Evolutionary conservation across 92 coral and sea anemone species (phyloP).

Genomic region (Paramuricea clavata): DNA sequence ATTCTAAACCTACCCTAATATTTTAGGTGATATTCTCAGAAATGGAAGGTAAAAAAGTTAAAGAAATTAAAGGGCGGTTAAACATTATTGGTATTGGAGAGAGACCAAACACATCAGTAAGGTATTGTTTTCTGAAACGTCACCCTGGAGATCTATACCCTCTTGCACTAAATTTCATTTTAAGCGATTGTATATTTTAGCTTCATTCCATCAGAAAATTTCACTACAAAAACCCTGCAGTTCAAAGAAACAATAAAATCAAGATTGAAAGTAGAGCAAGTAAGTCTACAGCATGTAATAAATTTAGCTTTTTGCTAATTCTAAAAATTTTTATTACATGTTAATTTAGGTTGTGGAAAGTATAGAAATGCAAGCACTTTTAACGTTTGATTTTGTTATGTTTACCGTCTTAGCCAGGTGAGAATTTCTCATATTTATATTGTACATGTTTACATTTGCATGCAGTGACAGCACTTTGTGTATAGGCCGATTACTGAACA

Average conservation of each 20-base stretch:
- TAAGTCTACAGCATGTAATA: no score
- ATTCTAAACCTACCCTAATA: no score
- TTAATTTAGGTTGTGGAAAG: constrained; percentile 27
- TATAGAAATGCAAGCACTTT: not conserved
- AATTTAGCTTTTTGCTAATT: no score
- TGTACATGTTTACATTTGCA: not conserved
- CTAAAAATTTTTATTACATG: no score
- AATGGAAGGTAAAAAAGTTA: constrained; percentile 21
- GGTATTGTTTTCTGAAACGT: constrained; percentile 16
- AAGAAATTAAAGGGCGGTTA: constrained; percentile 5
- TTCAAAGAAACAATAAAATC: constrained; percentile 39
- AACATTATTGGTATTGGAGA: constrained; percentile 20
- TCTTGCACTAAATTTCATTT: no score
- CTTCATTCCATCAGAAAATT: constrained; percentile 30
- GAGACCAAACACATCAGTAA: constrained; percentile 10
- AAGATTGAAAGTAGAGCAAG: constrained; percentile 39
- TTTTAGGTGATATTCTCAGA: constrained; percentile 10
- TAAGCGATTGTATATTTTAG: not conserved
- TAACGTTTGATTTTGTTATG: constrained; percentile 49
- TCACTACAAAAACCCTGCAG: no score
- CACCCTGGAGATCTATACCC: no score
- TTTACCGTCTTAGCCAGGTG: constrained; percentile 50
- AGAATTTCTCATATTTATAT: not conserved
- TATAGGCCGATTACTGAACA: not conserved
- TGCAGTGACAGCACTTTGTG: no score